Conservation (phyloP, 64 coral and sea anemone species). For the Trachythela sp. region DNA sequence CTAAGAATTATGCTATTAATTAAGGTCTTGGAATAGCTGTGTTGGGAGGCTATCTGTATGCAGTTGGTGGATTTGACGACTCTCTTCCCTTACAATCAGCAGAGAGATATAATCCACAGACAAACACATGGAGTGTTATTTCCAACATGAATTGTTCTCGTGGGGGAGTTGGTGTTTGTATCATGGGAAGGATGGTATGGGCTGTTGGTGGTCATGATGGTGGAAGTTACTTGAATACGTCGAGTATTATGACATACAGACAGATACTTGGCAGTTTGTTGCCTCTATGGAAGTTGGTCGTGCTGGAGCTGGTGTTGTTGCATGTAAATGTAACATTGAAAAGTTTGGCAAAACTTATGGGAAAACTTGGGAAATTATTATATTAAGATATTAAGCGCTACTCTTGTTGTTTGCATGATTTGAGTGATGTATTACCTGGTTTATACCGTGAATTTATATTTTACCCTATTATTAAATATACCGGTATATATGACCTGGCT, state of each 20-base stretch:
- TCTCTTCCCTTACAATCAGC: conserved; percentile 83
- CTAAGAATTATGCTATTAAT: neutral
- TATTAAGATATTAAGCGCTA: too few relatives aligned
- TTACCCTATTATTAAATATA: too few relatives aligned
- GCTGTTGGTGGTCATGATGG: conserved; percentile 97
- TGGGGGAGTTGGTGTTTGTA: conserved; percentile 81
- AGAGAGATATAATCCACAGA: conserved; percentile 67
- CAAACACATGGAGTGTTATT: conserved; percentile 67
- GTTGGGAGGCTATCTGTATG: conserved; percentile 72
- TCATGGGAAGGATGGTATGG: conserved; percentile 81
- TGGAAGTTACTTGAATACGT: conserved; percentile 67
- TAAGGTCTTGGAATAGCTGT: conserved; percentile 94
- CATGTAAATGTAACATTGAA: conserved; percentile 71
- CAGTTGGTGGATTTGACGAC: conserved; percentile 97
- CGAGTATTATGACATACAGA: conserved; percentile 66
- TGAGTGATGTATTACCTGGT: too few relatives aligned
- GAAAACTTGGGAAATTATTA: too few relatives aligned
- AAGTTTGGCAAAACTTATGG: conserved; percentile 40
- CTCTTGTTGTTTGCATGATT: too few relatives aligned
- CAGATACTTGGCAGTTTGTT: conserved; percentile 65
- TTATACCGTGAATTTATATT: too few relatives aligned
- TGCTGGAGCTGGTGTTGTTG: conserved; percentile 84
- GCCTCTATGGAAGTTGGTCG: conserved; percentile 72
- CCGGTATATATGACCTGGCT: too few relatives aligned
- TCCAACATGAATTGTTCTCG: conserved; percentile 77